Percentiles rank a stretch among this genome's conserved stretches.
Conservation (phyloP, 2,888 invertebrate genomes). For the Caenorhabditis parvicauda region DNA sequence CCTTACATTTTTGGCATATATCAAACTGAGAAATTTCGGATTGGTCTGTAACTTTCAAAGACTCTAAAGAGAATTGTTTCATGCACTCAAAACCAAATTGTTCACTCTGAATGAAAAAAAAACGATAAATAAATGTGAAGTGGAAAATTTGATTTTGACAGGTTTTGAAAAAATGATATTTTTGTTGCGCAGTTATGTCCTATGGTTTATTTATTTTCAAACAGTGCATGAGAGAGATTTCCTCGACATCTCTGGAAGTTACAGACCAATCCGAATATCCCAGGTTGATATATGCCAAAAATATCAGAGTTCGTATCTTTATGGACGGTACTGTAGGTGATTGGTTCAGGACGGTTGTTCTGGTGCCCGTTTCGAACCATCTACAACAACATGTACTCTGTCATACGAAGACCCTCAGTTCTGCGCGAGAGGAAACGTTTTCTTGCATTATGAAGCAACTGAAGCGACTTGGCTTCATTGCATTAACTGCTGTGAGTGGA, state of each 20-base stretch:
- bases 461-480: constrained; percentile 51
- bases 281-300: background rate
- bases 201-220: no score
- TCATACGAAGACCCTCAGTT: constrained; percentile 52
- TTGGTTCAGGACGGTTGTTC: constrained; percentile 49
- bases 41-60: no score
- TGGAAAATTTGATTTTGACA: no score
- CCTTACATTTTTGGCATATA: no score
- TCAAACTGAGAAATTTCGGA: background rate
- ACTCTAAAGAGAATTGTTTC: background rate
- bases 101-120: background rate
- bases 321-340: no score
- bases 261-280: no score
- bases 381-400: constrained; percentile 37
- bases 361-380: constrained; percentile 46
- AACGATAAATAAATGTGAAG: background rate
- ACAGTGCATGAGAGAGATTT: no score
- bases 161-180: no score
- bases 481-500: constrained; percentile 44
- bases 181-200: no score
- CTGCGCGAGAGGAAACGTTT: constrained; percentile 39
- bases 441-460: constrained; percentile 35
- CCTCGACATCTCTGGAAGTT: no score
- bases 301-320: no score
- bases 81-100: background rate